phyloP scores from a whole-genome alignment of 2,888 invertebrate species.

The Hanleya hanleyi region DNA sequence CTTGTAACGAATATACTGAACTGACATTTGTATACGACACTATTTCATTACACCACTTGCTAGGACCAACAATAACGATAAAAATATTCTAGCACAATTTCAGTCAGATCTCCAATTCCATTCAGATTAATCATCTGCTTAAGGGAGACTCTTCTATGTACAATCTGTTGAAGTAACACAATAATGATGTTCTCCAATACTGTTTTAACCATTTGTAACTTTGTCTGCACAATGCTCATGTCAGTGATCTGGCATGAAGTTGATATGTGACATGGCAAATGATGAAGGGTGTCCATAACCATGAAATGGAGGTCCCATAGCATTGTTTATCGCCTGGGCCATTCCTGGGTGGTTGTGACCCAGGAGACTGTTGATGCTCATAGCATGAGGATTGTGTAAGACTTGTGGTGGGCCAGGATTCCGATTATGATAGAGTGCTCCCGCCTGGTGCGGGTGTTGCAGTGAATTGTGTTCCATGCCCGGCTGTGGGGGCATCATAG shows the following conservation, averaged over 20 bases:
- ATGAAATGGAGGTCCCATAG: constrained; percentile 68
- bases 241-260: constrained; percentile 69
- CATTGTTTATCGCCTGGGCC: constrained; percentile 59
- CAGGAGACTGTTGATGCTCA: constrained; percentile 71
- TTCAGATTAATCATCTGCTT: too few relatives aligned
- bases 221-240: too few relatives aligned
- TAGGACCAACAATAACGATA: too few relatives aligned
- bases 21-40: too few relatives aligned
- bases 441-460: constrained; percentile 63
- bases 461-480: constrained; percentile 63
- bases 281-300: constrained; percentile 63
- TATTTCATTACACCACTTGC: too few relatives aligned
- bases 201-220: too few relatives aligned
- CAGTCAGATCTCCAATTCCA: too few relatives aligned
- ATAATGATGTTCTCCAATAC: too few relatives aligned
- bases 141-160: too few relatives aligned
- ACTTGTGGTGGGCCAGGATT: constrained; percentile 61
- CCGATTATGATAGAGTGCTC: constrained; percentile 62
- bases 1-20: too few relatives aligned
- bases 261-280: constrained; percentile 69
- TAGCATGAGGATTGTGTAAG: constrained; percentile 65
- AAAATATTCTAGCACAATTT: too few relatives aligned
- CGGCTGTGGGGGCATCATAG: constrained; percentile 57
- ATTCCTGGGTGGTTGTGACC: constrained; percentile 67
- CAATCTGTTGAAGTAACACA: too few relatives aligned